Evolutionary conservation across 2,797 vertebrate species (phyloP).

Genomic region (Ciconia nigra): DNA sequence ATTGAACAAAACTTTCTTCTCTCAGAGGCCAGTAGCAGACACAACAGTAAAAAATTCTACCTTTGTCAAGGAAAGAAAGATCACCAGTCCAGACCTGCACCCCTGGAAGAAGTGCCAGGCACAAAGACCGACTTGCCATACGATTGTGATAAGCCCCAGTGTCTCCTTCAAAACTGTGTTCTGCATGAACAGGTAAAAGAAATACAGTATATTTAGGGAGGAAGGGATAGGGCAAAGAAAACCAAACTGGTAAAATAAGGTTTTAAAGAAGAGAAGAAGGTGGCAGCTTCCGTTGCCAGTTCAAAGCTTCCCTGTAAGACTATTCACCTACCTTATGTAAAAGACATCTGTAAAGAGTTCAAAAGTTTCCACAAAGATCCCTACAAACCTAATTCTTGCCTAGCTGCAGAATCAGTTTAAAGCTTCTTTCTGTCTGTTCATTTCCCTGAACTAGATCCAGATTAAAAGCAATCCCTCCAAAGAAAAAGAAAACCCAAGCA

Average conservation of each 20-base stretch:
- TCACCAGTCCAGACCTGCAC: neutral
- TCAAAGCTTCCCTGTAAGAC: neutral
- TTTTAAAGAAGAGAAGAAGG: neutral
- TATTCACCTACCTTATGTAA: neutral
- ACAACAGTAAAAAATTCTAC: neutral
- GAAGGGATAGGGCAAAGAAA: neutral
- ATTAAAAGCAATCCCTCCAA: conserved; percentile 16
- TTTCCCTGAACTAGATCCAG: conserved; percentile 26
- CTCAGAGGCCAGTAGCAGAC: neutral
- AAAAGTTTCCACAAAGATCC: neutral
- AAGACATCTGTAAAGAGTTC: neutral
- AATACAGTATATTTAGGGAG: neutral
- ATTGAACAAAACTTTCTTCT: neutral
- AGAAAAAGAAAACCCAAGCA: neutral
- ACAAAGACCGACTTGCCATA: neutral
- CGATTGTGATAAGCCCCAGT: fast-evolving
- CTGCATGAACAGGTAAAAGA: neutral
- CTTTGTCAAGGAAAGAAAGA: neutral
- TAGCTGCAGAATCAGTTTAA: conserved; percentile 6
- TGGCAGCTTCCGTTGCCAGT: neutral
- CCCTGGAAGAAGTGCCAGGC: neutral
- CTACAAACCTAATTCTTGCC: neutral
- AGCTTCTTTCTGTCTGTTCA: conserved; percentile 16
- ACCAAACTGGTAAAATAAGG: neutral
- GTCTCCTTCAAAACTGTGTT: neutral